Base-by-base conservation (phyloP, 2,797 vertebrate species). In the Diplodus sargus region DNA sequence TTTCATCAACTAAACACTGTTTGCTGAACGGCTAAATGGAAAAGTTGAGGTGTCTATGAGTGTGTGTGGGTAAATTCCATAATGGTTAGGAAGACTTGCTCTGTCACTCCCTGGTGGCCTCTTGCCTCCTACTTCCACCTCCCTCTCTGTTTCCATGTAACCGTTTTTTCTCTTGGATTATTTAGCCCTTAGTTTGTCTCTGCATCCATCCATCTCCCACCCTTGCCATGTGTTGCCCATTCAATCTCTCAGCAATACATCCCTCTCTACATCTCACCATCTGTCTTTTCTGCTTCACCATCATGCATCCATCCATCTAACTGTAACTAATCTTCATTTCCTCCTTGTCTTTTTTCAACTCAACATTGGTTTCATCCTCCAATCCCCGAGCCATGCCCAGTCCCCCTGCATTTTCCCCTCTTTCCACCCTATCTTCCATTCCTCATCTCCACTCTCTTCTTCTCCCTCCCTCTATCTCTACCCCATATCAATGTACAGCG, bases 1-100 rank as follows among this genome's bases (percentile, higher is more conserved):
- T 86, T 81, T 85, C 76, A 85, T 77, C 79, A 90, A 66, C 80
- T 82, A 64, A 90, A 81, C 73, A 68, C 63, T 4, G 78, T 78
- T 57, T 74, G 22, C 22, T 65, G 63, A 54, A 68, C 9, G 25
- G 71, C 56, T 61, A 77, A 84, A 88, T 71, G 71, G 78, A 83
- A 85, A 82, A 74, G 75, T 63, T 70, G 48, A 61, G 53, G 52
- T 43, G 74, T 54, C 15, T 5, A 20, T 67, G 58, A 51, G 69
- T 13, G 22, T 30, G 70, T 1, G 1, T 9, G 6, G 18, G 68
- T 59, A 62, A 64, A 78, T 70, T 79, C 57, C 2, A 5, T 68
- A 57, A 76, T 64, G 57, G 67, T 70, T 60, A 68, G 14, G 49
- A 75, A 65, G 66, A 68, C 69, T 25, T 62, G 23, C 28, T 56